phyloP scores from a whole-genome alignment of 2,113 vertebrate species.

The Daubentonia madagascariensis region DNA sequence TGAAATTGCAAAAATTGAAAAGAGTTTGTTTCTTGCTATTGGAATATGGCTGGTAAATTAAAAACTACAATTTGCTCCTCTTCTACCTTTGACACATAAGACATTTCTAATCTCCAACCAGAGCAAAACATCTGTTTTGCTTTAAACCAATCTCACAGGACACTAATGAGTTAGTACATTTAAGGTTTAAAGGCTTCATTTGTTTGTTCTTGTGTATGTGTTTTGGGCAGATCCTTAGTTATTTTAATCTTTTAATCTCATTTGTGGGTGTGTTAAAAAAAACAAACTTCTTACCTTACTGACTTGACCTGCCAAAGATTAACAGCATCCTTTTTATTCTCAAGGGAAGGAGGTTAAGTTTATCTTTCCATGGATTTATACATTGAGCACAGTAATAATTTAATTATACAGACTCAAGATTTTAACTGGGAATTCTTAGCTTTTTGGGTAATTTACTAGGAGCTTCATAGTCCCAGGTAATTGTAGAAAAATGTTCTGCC shows the following conservation, averaged over 20 bases:
- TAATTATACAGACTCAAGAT: background rate
- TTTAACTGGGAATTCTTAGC: background rate
- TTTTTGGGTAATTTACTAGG: conserved; percentile 24
- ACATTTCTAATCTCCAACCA: background rate
- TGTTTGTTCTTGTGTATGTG: background rate
- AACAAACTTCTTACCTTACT: background rate
- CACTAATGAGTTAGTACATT: background rate
- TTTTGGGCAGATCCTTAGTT: conserved; percentile 36
- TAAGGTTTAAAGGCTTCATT: conserved; percentile 2
- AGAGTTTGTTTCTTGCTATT: background rate
- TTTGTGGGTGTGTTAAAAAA: conserved; percentile 32
- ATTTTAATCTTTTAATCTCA: conserved; percentile 40
- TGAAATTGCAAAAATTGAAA: background rate
- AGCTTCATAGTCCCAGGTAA: background rate
- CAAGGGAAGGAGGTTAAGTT: background rate
- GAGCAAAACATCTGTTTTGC: background rate
- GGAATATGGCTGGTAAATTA: background rate
- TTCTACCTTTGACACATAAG: background rate
- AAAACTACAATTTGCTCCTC: background rate
- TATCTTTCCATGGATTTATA: background rate
- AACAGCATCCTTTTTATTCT: background rate
- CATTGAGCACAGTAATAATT: background rate
- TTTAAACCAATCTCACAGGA: background rate
- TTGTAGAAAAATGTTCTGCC: background rate
- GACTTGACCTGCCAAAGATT: background rate